Conservation (phyloP, 2,113 vertebrate species). For the Odontesthes bonariensis region DNA sequence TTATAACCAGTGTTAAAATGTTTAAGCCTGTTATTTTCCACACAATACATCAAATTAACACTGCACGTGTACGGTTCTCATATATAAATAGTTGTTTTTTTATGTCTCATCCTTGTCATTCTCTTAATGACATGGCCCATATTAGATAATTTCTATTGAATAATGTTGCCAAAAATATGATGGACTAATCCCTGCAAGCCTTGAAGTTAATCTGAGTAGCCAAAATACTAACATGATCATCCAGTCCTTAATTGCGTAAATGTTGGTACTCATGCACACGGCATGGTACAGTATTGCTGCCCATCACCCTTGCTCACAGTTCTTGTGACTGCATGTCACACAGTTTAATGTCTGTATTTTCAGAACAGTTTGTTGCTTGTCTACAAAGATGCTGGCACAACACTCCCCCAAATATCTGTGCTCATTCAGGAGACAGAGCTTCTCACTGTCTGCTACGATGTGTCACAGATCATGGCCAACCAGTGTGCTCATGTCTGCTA, state of each 20-base stretch:
- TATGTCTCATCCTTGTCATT: conserved; percentile 36
- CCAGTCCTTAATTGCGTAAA: conserved; percentile 40
- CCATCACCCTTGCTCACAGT: conserved; percentile 22
- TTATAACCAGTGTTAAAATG: conserved; percentile 9
- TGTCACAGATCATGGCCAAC: conserved; percentile 50
- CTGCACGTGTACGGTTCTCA: not conserved
- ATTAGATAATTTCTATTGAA: conserved; percentile 65
- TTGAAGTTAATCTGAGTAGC: conserved; percentile 55
- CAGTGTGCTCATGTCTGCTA: conserved; percentile 49
- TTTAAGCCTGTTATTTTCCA: conserved; percentile 30
- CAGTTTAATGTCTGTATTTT: conserved; percentile 39
- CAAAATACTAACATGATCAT: conserved; percentile 49
- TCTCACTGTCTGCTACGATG: conserved; percentile 40
- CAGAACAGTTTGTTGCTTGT: conserved; percentile 30
- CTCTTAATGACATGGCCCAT: conserved; percentile 40
- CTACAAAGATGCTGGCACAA: conserved; percentile 27
- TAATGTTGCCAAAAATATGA: conserved; percentile 65
- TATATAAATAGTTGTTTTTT: conserved; percentile 12
- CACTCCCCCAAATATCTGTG: conserved; percentile 36
- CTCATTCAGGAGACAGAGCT: conserved; percentile 45
- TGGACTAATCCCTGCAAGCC: conserved; percentile 50
- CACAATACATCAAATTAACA: conserved; percentile 5
- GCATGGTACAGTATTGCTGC: conserved; percentile 12
- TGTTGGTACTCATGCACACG: not conserved
- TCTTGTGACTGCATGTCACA: conserved; percentile 19